Percentiles rank a stretch among this genome's conserved stretches.
phyloP scores from a whole-genome alignment of 2,888 invertebrate genomes.

The Melolontha melolontha region DNA sequence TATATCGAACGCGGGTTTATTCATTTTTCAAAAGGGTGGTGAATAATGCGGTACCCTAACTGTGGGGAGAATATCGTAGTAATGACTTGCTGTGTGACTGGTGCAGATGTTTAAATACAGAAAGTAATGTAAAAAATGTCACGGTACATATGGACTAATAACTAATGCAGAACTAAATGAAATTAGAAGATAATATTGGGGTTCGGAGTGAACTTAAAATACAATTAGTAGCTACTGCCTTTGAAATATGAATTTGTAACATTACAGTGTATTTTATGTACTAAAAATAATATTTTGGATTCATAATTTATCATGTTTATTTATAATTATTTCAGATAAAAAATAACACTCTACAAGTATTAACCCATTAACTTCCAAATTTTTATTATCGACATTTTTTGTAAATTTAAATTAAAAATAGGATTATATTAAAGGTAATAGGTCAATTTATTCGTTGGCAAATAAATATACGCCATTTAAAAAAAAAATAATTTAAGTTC shows the following conservation, averaged over 20 bases:
- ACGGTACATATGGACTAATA: conserved; percentile 13
- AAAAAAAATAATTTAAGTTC: too few species aligned
- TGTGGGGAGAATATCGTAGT: conserved; percentile 8
- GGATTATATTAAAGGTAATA: too few species aligned
- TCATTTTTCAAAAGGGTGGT: conserved; percentile 21
- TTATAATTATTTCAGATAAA: too few species aligned
- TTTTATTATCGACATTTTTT: too few species aligned
- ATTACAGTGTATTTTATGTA: too few species aligned
- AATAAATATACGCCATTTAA: too few species aligned
- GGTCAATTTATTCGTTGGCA: too few species aligned
- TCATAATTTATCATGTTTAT: too few species aligned
- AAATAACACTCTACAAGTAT: too few species aligned
- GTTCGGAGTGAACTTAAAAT: conserved; percentile 1
- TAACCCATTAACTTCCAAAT: too few species aligned
- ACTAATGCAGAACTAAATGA: conserved; percentile 8
- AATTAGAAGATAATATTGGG: conserved; percentile 3
- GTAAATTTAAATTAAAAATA: too few species aligned
- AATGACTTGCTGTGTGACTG: conserved; percentile 19
- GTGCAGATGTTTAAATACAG: conserved; percentile 21
- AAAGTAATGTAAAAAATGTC: conserved; percentile 9
- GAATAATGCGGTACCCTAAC: neutral
- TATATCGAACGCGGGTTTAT: neutral
- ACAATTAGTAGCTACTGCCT: neutral
- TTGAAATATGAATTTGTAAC: neutral
- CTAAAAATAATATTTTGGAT: too few species aligned